Percentiles rank a stretch among this genome's conserved stretches.
Conservation (phyloP, 2,797 vertebrate species). For the Alauda arvensis region DNA sequence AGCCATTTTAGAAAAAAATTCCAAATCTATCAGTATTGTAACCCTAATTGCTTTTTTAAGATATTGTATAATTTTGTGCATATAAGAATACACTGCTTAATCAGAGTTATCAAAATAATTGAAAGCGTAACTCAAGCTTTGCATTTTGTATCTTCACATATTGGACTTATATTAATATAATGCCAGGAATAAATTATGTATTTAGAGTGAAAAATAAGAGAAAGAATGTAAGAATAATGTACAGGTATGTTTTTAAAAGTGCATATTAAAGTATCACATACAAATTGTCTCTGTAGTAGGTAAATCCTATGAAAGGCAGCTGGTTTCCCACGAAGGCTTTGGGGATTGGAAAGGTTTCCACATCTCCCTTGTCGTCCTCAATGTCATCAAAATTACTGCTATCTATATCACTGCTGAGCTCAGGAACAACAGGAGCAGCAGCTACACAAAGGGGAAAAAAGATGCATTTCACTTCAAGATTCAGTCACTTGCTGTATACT, state of each 20-base stretch:
- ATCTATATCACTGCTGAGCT: conserved; percentile 96
- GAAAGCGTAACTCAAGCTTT: background rate
- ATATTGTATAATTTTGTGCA: background rate
- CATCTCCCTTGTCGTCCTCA: conserved; percentile 95
- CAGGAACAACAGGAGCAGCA: conserved; percentile 93
- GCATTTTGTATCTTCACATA: background rate
- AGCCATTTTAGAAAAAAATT: background rate
- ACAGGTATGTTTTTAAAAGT: background rate
- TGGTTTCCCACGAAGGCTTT: conserved; percentile 98
- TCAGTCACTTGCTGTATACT: background rate
- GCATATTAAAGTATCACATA: conserved; percentile 66
- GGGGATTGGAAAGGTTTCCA: conserved; percentile 93
- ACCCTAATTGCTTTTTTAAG: background rate
- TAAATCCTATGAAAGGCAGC: conserved; percentile 97
- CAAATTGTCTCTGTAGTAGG: conserved; percentile 97
- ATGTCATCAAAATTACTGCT: conserved; percentile 99
- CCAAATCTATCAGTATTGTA: background rate
- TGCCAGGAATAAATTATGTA: background rate
- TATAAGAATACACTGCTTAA: background rate
- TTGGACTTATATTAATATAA: background rate
- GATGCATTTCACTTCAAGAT: background rate
- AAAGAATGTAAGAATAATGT: background rate
- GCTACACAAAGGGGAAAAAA: conserved; percentile 69
- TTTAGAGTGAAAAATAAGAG: background rate
- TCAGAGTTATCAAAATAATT: background rate